These are phyloP conservation scores for Eurystomus gularis DNA, from an alignment of 2,113 vertebrate genomes.

Conservation along the genomic window DNA sequence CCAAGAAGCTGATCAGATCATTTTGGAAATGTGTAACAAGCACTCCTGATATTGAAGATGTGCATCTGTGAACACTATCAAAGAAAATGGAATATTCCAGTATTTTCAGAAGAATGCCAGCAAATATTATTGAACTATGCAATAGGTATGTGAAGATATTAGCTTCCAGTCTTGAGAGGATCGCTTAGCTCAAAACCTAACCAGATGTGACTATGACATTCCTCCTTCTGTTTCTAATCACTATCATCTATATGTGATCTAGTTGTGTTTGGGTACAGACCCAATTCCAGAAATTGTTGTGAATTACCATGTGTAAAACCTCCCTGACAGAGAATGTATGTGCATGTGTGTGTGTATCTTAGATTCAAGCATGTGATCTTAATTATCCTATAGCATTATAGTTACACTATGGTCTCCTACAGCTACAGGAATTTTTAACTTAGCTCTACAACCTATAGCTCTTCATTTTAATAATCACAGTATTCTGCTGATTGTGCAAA, in stretches of 20 bases:
- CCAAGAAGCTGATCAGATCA: not conserved
- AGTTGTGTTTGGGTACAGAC: not conserved
- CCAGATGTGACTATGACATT: not conserved
- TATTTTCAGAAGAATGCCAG: not conserved
- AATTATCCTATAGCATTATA: not conserved
- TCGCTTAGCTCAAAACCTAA: not conserved
- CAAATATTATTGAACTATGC: not conserved
- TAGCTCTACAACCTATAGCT: not conserved
- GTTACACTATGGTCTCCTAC: not conserved
- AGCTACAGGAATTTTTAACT: slow-evolving; percentile 9
- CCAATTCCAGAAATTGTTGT: not conserved
- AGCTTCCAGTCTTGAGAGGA: not conserved
- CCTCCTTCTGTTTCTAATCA: slow-evolving; percentile 1
- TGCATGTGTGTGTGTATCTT: not conserved
- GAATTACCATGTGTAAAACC: not conserved
- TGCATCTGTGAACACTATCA: not conserved
- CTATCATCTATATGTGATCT: not conserved
- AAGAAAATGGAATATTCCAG: not conserved
- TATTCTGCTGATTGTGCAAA: not conserved
- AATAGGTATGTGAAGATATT: not conserved
- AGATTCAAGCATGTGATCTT: not conserved
- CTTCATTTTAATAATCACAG: not conserved
- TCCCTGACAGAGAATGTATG: not conserved
- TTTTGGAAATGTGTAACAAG: not conserved
- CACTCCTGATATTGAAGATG: not conserved